Base-by-base conservation (phyloP, 1,140 invertebrate species). In the Lysiphlebus fabarum region DNA sequence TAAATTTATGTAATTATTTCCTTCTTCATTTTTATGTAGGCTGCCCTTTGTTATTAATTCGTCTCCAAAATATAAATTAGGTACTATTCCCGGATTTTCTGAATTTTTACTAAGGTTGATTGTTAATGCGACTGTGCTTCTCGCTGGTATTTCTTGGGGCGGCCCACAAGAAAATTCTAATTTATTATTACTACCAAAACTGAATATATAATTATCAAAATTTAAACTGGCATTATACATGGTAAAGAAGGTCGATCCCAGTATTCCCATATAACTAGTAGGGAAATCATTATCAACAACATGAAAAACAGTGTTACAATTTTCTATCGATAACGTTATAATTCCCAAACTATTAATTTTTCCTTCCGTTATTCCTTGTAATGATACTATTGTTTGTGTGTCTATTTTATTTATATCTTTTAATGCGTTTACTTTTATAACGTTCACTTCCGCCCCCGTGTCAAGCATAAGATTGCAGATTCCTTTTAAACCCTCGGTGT, bases 41-140 rank as follows among this genome's bases (percentile, higher is more conserved):
- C 17, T 34, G 7, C 47, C 47, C 12, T 37, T 38, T 38, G 38
- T n/a, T 1, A 11, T 37, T 6, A 51, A 33, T 36, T 37, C 36
- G 5, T 51, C 49, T 12, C 34, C 2, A 12, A 51, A 37, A 34
- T 14, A 37, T 5, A 51, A 36, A n/a, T 51, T 36, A 6, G 36
- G 36, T 1, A 51, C 7, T 26, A 51, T 11, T 6, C 49, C 49
- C 5, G 36, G 7, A 10, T 10, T 12, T 2, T n/a, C 34, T 4
- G 49, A 51, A 12, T 51, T 36, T 51, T 51, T 51, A 1, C 34
- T 51, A 12, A 51, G 38, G 11, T 38, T 37, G 34, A 51, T 34
- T 37, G 7, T n/a, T n/a, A 51, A 37, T 51, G 49, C 49, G 36
- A 10, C 10, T n/a, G 49, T 37, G n/a, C 4, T 36, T 34, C 38